phyloP scores from a whole-genome alignment of 2,888 invertebrate species.

The Trachelus iudaicus region DNA sequence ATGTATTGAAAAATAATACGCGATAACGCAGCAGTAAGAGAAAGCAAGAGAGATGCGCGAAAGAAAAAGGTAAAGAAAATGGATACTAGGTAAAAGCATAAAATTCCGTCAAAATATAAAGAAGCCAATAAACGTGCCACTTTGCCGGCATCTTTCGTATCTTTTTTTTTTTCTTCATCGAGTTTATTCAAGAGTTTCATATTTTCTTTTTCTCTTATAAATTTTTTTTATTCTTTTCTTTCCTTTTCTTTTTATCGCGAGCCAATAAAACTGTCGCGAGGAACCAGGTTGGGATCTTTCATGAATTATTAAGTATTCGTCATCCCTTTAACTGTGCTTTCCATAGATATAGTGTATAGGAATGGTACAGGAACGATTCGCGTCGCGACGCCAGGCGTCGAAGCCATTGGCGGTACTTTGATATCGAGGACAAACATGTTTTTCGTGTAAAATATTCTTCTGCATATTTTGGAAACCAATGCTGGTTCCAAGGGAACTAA shows the following conservation, averaged over 20 bases:
- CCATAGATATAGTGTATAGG: background rate
- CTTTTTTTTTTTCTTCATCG: background rate
- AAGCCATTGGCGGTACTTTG: background rate
- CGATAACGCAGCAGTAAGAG: background rate
- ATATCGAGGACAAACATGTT: background rate
- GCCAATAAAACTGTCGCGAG: conserved; percentile 2
- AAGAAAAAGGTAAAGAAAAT: background rate
- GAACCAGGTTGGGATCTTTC: background rate
- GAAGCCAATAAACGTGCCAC: background rate
- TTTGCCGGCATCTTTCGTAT: conserved; percentile 1
- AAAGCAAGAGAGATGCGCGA: background rate
- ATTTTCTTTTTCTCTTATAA: conserved; percentile 2
- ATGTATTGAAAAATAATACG: background rate
- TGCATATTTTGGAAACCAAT: background rate
- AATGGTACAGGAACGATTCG: background rate
- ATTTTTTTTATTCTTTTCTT: background rate
- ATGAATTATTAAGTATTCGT: background rate
- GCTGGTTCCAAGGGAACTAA: background rate
- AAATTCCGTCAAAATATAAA: background rate
- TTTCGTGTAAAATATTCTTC: background rate
- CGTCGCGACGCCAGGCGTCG: background rate
- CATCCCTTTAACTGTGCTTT: background rate
- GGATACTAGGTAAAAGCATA: background rate
- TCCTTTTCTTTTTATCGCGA: conserved; percentile 4
- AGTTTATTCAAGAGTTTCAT: background rate